phyloP scores from a whole-genome alignment of 2,113 vertebrate genomes.

The Tautogolabrus adspersus region DNA sequence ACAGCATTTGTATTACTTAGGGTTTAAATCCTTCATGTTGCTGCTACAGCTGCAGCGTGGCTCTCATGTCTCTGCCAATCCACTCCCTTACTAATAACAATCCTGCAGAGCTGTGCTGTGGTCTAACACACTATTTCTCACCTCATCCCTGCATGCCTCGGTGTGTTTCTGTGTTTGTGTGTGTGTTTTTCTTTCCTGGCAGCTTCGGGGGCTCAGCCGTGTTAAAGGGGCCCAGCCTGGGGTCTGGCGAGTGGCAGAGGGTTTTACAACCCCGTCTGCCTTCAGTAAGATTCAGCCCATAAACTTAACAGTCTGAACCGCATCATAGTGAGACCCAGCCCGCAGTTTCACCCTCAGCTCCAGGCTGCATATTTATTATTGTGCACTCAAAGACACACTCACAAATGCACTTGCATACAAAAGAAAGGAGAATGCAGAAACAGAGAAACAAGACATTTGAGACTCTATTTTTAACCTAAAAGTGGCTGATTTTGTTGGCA shows the following conservation, averaged over 20 bases:
- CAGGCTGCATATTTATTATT: constrained; percentile 60
- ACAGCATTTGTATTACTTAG: neutral
- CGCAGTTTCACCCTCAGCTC: constrained; percentile 57
- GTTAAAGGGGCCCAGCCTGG: constrained; percentile 56
- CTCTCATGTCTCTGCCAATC: constrained; percentile 32
- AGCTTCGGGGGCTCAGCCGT: constrained; percentile 42
- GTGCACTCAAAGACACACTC: constrained; percentile 13
- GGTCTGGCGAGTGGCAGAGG: constrained; percentile 56
- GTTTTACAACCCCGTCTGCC: constrained; percentile 70
- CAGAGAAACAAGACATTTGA: constrained; percentile 35
- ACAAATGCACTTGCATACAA: constrained; percentile 25
- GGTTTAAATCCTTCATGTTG: neutral
- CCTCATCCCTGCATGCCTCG: constrained; percentile 46
- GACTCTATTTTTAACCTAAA: constrained; percentile 54
- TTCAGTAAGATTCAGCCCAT: constrained; percentile 67
- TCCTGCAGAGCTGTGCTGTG: constrained; percentile 38
- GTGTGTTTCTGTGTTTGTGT: constrained; percentile 29
- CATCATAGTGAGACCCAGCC: constrained; percentile 67
- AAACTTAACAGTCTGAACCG: constrained; percentile 76
- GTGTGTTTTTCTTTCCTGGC: constrained; percentile 39
- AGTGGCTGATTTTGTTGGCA: constrained; percentile 39
- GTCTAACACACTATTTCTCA: constrained; percentile 42
- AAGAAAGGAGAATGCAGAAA: constrained; percentile 28
- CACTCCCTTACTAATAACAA: constrained; percentile 26
- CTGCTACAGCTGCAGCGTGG: neutral